phyloP scores from a whole-genome alignment of 2,797 vertebrate genomes.

The Xenentodon cancila region DNA sequence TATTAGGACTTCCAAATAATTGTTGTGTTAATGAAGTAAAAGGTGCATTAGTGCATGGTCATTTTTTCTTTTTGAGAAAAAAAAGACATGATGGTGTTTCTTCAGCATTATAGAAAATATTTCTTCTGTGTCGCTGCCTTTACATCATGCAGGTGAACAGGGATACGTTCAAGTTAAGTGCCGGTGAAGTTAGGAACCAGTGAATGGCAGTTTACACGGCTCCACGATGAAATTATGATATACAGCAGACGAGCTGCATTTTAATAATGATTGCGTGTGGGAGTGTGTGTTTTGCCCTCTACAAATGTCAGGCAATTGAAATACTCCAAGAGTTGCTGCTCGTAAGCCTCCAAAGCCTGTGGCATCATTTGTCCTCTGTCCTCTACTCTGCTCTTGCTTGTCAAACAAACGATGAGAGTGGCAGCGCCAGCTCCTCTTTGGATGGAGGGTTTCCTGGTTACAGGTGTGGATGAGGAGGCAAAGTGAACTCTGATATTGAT shows the following conservation, averaged over 20 bases:
- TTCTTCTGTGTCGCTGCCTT: conserved; percentile 47
- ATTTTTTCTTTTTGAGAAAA: conserved; percentile 61
- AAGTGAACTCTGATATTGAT: neutral
- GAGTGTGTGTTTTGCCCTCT: conserved; percentile 39
- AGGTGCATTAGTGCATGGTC: conserved; percentile 60
- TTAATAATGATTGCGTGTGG: conserved; percentile 39
- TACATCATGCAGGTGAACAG: conserved; percentile 33
- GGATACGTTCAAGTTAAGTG: conserved; percentile 50
- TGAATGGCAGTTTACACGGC: conserved; percentile 54
- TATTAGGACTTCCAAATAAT: conserved; percentile 65
- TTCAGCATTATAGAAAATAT: conserved; percentile 39
- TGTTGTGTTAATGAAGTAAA: conserved; percentile 66
- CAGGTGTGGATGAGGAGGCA: neutral
- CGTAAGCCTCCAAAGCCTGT: conserved; percentile 61
- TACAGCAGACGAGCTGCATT: conserved; percentile 62
- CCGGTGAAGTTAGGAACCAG: conserved; percentile 76
- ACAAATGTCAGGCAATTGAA: conserved; percentile 61
- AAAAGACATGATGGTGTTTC: conserved; percentile 49
- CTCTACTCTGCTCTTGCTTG: conserved; percentile 38
- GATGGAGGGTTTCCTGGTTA: conserved; percentile 32
- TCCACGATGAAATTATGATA: conserved; percentile 83
- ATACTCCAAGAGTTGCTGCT: conserved; percentile 61
- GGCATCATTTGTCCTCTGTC: conserved; percentile 66
- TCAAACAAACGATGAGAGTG: conserved; percentile 33
- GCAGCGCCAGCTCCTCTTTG: conserved; percentile 7